These are phyloP conservation scores for Cheilosia urbana DNA, from an alignment of 2,888 invertebrate species.

Conservation along the genomic window DNA sequence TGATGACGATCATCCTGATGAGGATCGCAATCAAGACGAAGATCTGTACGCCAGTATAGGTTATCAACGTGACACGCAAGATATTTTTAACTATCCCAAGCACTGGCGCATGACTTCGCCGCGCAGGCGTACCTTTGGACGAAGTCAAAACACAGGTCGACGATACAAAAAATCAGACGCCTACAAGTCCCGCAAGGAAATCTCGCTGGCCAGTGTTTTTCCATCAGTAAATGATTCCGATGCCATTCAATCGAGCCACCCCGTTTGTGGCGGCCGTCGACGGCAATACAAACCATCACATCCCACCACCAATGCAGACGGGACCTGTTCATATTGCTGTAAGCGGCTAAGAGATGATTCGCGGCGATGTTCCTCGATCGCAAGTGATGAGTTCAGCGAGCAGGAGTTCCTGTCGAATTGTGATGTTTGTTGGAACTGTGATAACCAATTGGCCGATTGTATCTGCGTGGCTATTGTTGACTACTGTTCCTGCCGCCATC, in stretches of 20 bases:
- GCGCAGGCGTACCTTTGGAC: conserved; percentile 27
- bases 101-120: conserved; percentile 75
- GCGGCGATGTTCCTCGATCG: conserved; percentile 74
- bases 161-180: conserved; percentile 71
- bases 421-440: conserved; percentile 78
- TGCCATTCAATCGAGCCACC: conserved; percentile 42
- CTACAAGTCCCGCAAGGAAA: conserved; percentile 73
- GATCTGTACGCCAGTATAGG: conserved; percentile 64
- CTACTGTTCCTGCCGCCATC: conserved; percentile 63
- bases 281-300: conserved; percentile 32
- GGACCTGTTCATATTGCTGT: conserved; percentile 72
- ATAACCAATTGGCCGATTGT: conserved; percentile 77
- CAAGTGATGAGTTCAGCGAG: conserved; percentile 78
- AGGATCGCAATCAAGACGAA: conserved; percentile 32
- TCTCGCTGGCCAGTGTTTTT: conserved; percentile 76
- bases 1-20: conserved; percentile 62
- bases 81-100: conserved; percentile 76
- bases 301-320: conserved; percentile 61
- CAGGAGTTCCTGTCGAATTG: conserved; percentile 78
- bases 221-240: conserved; percentile 75
- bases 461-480: conserved; percentile 63
- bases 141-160: conserved; percentile 66
- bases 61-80: conserved; percentile 58
- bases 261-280: conserved; percentile 36
- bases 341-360: conserved; percentile 64